These are phyloP conservation scores for Machaerirhynchus nigripectus DNA, from an alignment of 2,113 vertebrate genomes.

Conservation along the genomic window DNA sequence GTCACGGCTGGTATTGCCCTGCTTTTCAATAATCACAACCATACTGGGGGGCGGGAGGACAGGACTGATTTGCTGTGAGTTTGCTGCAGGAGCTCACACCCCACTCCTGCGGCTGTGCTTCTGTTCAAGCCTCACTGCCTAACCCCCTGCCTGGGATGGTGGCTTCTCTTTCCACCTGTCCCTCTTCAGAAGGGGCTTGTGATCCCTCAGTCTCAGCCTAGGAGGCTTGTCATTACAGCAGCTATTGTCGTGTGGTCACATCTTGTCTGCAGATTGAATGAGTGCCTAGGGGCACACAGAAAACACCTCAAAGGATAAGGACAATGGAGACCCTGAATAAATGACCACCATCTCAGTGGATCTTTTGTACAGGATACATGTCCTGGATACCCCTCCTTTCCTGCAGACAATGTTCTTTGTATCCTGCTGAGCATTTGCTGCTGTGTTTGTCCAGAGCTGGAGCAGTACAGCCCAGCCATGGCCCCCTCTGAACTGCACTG, in stretches of 20 bases:
- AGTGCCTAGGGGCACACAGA: fast-evolving
- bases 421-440: neutral
- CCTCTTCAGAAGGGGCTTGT: neutral
- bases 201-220: neutral
- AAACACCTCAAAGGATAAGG: neutral
- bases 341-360: neutral
- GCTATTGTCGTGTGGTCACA: neutral
- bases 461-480: neutral
- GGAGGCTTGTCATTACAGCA: neutral
- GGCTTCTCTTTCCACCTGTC: neutral
- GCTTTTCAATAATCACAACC: neutral
- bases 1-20: neutral
- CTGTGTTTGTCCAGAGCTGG: neutral
- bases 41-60: neutral
- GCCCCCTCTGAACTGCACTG: fast-evolving
- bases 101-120: neutral
- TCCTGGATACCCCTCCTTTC: neutral
- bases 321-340: neutral
- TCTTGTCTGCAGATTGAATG: neutral
- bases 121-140: neutral
- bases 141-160: neutral
- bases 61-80: neutral
- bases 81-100: neutral
- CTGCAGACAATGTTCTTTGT: neutral
- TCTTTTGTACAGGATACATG: neutral